Evolutionary conservation across 2,888 invertebrate species (phyloP), one percentile per base, ranked within the genome.

Genomic region (Phymatocera aterrima): DNA sequence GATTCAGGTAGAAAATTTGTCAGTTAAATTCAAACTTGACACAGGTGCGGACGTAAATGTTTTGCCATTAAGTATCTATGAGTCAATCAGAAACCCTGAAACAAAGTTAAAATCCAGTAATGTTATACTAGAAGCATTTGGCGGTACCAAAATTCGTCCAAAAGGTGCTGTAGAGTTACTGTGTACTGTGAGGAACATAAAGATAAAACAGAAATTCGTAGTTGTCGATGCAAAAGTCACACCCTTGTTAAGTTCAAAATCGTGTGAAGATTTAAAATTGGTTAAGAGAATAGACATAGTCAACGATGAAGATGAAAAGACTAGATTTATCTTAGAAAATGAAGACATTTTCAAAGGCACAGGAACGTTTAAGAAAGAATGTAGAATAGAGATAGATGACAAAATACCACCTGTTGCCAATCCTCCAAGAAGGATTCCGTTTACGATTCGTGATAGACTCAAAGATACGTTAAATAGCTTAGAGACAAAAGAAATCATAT

Each of bases 401-500:
- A 77, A 78, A 28, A 79, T 77, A 2, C 40, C 61, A 60, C 81
- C 81, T 28, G 72, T 78, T 3, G 77, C 77, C 37, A 72, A 80
- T 51, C 80, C 82, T 1, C 68, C 79, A 4, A 77, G 83, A 28
- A 80, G 80, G 72, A 78, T 81, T 24, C 80, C 81, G 24, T 79
- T 80, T 37, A 57, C 79, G 54, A 54, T 81, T 46, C 8, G 57
- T 24, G 54, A 78, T 72, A 80, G 80, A 68, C 79, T 80, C 57
- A 81, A 82, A 81, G 51, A 77, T 34, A 77, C 46, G 46, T 74
- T 82, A 79, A 43, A 78, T 34, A 28, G 77, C 31, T 80, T 83
- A 78, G 82, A 80, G 60, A 72, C 77, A 15, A 40, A 77, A 60
- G 79, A 80, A 8, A 82, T 43, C 21, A 43, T 72, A 15, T 1